Conservation (phyloP, 2,113 vertebrate species). For the Mesembrinibis cayennensis region DNA sequence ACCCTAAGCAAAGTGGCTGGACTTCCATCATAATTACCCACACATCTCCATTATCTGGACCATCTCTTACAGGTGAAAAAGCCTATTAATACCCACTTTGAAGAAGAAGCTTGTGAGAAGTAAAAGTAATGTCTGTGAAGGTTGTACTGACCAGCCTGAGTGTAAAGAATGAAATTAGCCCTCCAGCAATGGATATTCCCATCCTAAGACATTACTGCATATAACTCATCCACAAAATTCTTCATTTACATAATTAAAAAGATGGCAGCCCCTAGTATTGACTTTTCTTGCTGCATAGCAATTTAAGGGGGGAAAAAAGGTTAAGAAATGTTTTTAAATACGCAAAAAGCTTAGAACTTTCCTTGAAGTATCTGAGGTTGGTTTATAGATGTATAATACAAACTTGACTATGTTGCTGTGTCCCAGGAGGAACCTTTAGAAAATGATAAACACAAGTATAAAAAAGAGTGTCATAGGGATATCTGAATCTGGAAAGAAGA, state of each 20-base stretch:
- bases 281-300: background rate
- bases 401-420: background rate
- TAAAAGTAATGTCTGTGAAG: background rate
- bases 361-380: background rate
- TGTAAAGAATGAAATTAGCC: background rate
- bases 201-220: background rate
- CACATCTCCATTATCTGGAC: conserved; percentile 18
- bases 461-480: background rate
- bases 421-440: background rate
- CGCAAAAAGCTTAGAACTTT: background rate
- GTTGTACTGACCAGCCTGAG: background rate
- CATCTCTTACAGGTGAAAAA: conserved; percentile 7
- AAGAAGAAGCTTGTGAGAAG: background rate
- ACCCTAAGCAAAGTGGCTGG: background rate
- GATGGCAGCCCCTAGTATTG: background rate
- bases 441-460: background rate
- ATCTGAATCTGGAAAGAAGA: background rate
- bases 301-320: background rate
- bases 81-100: background rate
- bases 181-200: background rate
- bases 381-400: background rate
- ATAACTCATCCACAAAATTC: background rate
- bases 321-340: background rate
- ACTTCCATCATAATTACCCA: conserved; percentile 25
- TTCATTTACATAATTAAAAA: conserved; percentile 6